Evolutionary conservation across 2,888 invertebrate species (phyloP).

Genomic region (Gasteruption jaculator): DNA sequence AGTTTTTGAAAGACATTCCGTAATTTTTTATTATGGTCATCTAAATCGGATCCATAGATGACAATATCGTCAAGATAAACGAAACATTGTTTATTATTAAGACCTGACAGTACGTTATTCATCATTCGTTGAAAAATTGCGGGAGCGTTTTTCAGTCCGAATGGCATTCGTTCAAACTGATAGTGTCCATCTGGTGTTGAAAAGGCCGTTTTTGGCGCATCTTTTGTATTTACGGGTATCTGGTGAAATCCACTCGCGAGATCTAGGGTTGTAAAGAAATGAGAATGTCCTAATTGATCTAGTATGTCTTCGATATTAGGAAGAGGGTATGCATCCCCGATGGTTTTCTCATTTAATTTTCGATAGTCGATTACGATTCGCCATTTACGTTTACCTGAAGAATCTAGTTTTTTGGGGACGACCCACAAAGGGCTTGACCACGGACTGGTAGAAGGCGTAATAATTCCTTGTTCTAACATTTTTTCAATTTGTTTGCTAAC

Average conservation of each 20-base stretch:
- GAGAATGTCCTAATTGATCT: slow-evolving; percentile 39
- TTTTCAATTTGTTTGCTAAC: slow-evolving; percentile 30
- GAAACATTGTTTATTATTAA: slow-evolving; percentile 36
- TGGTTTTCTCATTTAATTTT: slow-evolving; percentile 43
- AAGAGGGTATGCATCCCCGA: slow-evolving; percentile 39
- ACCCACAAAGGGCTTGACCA: slow-evolving; percentile 27
- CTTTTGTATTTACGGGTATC: slow-evolving; percentile 32
- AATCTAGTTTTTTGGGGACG: slow-evolving; percentile 37
- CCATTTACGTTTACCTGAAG: slow-evolving; percentile 33
- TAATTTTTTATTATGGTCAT: slow-evolving; percentile 21
- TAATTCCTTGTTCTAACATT: slow-evolving; percentile 33
- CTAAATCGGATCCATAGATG: slow-evolving; percentile 28
- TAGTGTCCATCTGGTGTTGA: slow-evolving; percentile 36
- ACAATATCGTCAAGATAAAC: slow-evolving; percentile 42
- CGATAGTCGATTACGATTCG: slow-evolving; percentile 44
- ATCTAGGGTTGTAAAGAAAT: slow-evolving; percentile 44
- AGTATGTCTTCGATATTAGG: slow-evolving; percentile 43
- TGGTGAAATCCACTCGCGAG: slow-evolving; percentile 46
- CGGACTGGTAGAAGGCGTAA: slow-evolving; percentile 27
- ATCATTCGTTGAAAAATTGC: slow-evolving; percentile 45
- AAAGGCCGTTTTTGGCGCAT: slow-evolving; percentile 42
- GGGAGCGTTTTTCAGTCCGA: slow-evolving; percentile 47
- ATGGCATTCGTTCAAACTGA: slow-evolving; percentile 40
- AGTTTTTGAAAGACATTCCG: slow-evolving; percentile 17
- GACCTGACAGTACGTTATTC: slow-evolving; percentile 38